Base-by-base conservation (phyloP, 64 coral and sea anemone genomes). In the Hydrozoanthus tunicans region DNA sequence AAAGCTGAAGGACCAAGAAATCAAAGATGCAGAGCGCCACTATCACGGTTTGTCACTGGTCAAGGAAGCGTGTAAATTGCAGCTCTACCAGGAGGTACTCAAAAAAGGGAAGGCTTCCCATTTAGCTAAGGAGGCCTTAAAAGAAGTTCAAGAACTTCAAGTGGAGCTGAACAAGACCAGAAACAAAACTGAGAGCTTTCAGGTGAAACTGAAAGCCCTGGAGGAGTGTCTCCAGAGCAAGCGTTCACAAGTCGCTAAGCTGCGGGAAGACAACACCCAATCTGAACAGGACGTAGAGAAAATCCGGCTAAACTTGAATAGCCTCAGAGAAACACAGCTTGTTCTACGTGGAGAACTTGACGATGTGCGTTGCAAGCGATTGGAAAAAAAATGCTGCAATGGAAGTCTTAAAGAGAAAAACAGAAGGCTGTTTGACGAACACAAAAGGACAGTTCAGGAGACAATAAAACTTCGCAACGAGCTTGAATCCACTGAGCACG, bases 1-100 rank as follows among this genome's bases (percentile, higher is more conserved):
- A 65, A 57, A 72, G 13, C 5, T 72, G 0, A 86, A 86, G 55
- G 51, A 86, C 20, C 69, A 71, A 72, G 83, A 72, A 86, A 63
- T 86, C 7, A 56, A 86, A 86, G 17, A 82, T 82, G 80, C 53
- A 59, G 82, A 70, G 15, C 63, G 82, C 82, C 11, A 85, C 1
- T 17, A 68, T 85, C 63, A 69, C 62, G 63, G 82, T 6, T 53
- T 70, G 3, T 69, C 11, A 12, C 82, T 85, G 9, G 15, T 67
- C 58, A 69, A 85, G 62, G 82, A 86, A 86, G 6, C 82, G 14
- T 63, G 62, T 11, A 86, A 86, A 58, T 62, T 62, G 27, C 27
- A 65, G 10, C 62, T 85, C 25, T 53, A 85, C 58, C 58, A 53
- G 7, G 81, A 85, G 10, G 81, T 85, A 9, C 25, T 85, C 11